Conservation (phyloP, 2,113 vertebrate species). For the Chamaea fasciata region DNA sequence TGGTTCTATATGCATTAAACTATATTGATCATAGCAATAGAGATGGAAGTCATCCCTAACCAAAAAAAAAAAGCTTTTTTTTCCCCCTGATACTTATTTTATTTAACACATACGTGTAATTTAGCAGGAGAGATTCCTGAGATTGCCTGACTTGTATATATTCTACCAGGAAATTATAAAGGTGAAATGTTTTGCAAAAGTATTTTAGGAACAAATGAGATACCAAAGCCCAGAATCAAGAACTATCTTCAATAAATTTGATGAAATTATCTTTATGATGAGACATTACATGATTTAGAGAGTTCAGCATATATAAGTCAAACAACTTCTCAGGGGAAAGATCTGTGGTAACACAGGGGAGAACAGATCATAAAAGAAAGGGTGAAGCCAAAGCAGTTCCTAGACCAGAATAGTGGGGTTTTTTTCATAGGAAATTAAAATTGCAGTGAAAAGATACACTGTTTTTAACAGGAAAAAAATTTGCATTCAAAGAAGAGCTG, state of each 20-base stretch:
- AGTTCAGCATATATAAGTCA: not conserved
- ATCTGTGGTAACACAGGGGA: not conserved
- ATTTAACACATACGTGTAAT: not conserved
- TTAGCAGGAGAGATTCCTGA: not conserved
- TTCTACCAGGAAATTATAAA: not conserved
- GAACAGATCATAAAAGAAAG: not conserved
- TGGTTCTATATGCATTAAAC: not conserved
- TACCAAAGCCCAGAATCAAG: not conserved
- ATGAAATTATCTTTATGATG: not conserved
- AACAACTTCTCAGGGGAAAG: not conserved
- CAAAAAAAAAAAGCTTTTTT: not conserved
- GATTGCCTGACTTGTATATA: not conserved
- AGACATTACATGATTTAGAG: not conserved
- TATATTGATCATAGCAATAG: not conserved
- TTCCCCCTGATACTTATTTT: not conserved
- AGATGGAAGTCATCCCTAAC: not conserved
- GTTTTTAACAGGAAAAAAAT: not conserved
- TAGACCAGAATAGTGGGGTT: not conserved
- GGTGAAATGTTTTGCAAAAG: not conserved
- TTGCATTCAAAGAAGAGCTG: not conserved
- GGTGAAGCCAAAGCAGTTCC: not conserved
- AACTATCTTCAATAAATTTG: not conserved
- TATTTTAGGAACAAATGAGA: not conserved
- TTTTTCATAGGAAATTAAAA: not conserved
- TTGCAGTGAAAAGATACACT: not conserved